Evolutionary conservation across 1,140 invertebrate genomes (phyloP), one percentile per base, ranked within the genome.

Genomic region (Drosophila arizonae): DNA sequence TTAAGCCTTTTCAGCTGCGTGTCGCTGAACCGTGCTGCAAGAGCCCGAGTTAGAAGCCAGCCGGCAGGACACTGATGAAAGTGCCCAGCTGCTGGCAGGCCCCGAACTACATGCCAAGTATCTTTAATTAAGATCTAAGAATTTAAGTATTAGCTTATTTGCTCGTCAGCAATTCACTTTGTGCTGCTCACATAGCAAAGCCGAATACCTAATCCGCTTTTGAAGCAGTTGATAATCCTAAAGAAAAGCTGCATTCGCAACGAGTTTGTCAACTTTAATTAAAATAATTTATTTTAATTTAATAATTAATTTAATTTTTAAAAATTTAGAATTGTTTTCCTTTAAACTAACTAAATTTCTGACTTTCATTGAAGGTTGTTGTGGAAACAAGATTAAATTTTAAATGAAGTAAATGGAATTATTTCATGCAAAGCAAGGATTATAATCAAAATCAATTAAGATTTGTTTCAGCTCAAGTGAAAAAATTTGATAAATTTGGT

Each of bases 11-110:
- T 76, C 28, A 80, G 72, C 46, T 51, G 55, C 52, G 81, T 87
- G 82, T 87, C 81, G 81, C 76, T 86, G 82, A 86, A 86, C 81
- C 77, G 72, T 72, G 63, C 36, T 48, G 15, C 54, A 21, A 41
- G 33, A 26, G 36, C 13, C 15, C 24, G 51, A 6, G 17, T 11
- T 36, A 33, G 48, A 11, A 45, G 48, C 11, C 51, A n/a, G 9
- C 1, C 15, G 15, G 48, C 66, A 70, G 58, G 58, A 63, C 67
- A 45, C 30, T 30, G 28, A 17, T 17, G 21, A 6, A 54, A 45
- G 56, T 61, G 36, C 4, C n/a, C 26, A n/a, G 17, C 3, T 3
- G 3, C 13, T 26, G 41, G 24, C 17, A 26, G 54, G 4, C 36
- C 21, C n/a, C 41, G 6, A 45, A 30, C 56, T 46, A 28, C 41